phyloP scores from a whole-genome alignment of 2,797 vertebrate species.

The Coccyzus lansbergi region DNA sequence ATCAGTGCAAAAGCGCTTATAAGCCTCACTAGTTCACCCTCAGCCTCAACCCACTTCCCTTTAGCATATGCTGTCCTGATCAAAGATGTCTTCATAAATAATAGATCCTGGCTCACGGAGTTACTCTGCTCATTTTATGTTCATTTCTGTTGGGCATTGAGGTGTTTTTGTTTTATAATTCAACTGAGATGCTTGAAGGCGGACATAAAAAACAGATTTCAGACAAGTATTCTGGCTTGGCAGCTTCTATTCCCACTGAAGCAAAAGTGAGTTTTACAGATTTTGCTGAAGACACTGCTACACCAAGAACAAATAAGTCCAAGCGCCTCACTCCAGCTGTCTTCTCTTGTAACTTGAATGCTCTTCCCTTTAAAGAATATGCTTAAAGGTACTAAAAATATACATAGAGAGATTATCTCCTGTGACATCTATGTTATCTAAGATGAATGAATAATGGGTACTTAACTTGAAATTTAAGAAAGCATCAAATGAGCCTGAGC shows the following conservation, averaged over 20 bases:
- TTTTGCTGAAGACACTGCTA: conserved; percentile 4
- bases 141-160: not conserved
- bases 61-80: not conserved
- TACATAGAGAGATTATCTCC: conserved; percentile 41
- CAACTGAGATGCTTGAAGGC: not conserved
- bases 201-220: conserved; percentile 1
- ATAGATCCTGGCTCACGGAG: not conserved
- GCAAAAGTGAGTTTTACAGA: conserved; percentile 41
- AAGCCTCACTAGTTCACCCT: not conserved
- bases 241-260: conserved; percentile 29
- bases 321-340: conserved; percentile 32
- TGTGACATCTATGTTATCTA: conserved; percentile 46
- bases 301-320: not conserved
- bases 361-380: conserved; percentile 30
- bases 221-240: conserved; percentile 20
- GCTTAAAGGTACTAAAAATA: not conserved
- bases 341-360: conserved; percentile 29
- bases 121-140: not conserved
- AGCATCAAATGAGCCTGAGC: conserved; percentile 52
- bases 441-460: conserved; percentile 48
- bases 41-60: not conserved
- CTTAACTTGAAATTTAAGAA: conserved; percentile 61
- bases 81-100: not conserved
- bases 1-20: not conserved
- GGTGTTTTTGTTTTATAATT: conserved; percentile 6